Base-by-base conservation (phyloP, 2,113 vertebrate species). In the Nyctereutes procyonoides region DNA sequence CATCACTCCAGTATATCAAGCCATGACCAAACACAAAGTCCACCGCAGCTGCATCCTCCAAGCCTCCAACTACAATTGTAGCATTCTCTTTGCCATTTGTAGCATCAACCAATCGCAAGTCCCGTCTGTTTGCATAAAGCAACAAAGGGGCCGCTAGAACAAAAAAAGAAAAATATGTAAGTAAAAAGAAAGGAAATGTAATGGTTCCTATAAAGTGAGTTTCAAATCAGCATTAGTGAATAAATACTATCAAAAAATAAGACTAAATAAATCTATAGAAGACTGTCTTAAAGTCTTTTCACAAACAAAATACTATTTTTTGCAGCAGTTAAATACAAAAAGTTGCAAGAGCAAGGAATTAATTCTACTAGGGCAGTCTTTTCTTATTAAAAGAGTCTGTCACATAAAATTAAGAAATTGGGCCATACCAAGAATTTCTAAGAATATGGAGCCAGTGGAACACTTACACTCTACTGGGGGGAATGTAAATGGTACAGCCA, bases 1-100 rank as follows among this genome's bases (percentile, higher is more conserved):
- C 99, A 12, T 99, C 99, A 83, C 99, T 99, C 99, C 99, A 99
- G 98, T 99, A 99, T 93, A 99, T 99, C 97, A 99, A 98, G 11
- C 99, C 99, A 93, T 98, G 99, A 7, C 98, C 94, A 97, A 99
- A 99, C 9, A 99, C 98, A 4, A 99, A 99, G 98, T 99, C 99
- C 99, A 99, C 99, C 0, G 99, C 99, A 0, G 99, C 99, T 0
- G 99, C 99, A 1, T 99, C 99, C 98, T 99, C 99, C 97, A 99
- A 98, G 80, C 99, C 99, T 5, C 99, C 99, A 95, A 99, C 99
- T 86, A 99, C 99, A 95, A 99, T 99, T 0, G 99, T 99, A 97
- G 99, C 99, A 0, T 99, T 99, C 97, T 99, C 99, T 97, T 98
- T 99, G 83, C 99, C 99, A 0, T 99, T 99, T 0, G 99, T 99